These are phyloP conservation scores for Aleiodes leptofemur DNA, from an alignment of 2,888 invertebrate genomes.

Conservation along the genomic window DNA sequence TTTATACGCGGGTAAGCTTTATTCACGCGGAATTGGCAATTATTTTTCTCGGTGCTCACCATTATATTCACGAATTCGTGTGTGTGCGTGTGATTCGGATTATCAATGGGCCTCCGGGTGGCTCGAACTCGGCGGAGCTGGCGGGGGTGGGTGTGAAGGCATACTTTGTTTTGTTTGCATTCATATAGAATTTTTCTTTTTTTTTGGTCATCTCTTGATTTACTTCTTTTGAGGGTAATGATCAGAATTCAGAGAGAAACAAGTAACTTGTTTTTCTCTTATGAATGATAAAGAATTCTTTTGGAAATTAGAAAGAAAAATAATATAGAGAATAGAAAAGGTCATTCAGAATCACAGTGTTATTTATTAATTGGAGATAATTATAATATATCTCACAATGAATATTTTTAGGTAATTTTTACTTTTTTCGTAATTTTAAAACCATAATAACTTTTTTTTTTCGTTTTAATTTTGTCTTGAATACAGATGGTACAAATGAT, in stretches of 20 bases:
- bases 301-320: background rate
- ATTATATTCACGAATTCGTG: constrained; percentile 63
- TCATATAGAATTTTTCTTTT: constrained; percentile 41
- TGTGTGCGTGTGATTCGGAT: constrained; percentile 63
- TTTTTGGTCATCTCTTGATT: constrained; percentile 49
- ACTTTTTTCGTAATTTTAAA: constrained; percentile 27
- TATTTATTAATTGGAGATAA: constrained; percentile 55
- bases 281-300: constrained; percentile 16
- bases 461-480: constrained; percentile 67
- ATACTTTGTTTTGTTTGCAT: constrained; percentile 51
- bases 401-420: constrained; percentile 16
- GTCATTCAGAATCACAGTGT: constrained; percentile 54
- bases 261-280: constrained; percentile 9
- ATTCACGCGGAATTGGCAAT: constrained; percentile 67
- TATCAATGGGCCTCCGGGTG: constrained; percentile 72
- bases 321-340: constrained; percentile 40
- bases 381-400: constrained; percentile 40
- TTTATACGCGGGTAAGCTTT: constrained; percentile 56
- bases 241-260: constrained; percentile 12
- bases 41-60: constrained; percentile 74
- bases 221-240: constrained; percentile 16
- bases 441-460: constrained; percentile 52
- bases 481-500: constrained; percentile 74
- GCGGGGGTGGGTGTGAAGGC: constrained; percentile 69
- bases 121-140: constrained; percentile 76